Conservation (phyloP, 2,113 vertebrate species). For the Hemiscyllium ocellatum region DNA sequence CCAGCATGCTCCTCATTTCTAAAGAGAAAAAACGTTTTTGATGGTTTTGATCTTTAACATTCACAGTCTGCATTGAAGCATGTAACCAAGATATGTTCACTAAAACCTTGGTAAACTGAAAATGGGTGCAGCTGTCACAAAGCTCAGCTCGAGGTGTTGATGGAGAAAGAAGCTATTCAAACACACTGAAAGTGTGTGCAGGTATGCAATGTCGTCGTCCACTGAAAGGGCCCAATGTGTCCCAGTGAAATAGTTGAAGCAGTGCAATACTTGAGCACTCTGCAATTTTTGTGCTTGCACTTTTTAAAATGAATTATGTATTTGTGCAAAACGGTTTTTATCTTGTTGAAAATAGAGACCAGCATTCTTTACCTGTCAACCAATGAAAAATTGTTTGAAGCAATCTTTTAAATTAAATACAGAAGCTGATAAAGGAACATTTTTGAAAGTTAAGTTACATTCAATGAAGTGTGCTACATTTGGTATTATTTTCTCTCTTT, state of each 20-base stretch:
- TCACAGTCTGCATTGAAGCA: slow-evolving; percentile 2
- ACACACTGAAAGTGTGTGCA: not conserved
- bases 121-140: slow-evolving; percentile 4
- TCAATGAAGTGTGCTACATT: not conserved
- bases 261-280: not conserved
- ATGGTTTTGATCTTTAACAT: slow-evolving; percentile 28
- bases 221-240: slow-evolving; percentile 5
- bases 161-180: slow-evolving; percentile 33
- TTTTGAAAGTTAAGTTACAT: not conserved
- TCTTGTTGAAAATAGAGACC: not conserved
- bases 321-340: not conserved
- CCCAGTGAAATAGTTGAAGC: not conserved
- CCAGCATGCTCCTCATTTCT: not conserved
- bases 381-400: not conserved
- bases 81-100: slow-evolving; percentile 18
- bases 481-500: not conserved
- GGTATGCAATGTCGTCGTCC: not conserved
- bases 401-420: not conserved
- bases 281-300: not conserved
- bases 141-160: not conserved
- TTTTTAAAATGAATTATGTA: not conserved
- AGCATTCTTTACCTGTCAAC: not conserved
- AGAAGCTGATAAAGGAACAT: not conserved
- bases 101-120: not conserved
- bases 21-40: not conserved